Percentiles rank a stretch among this genome's conserved stretches.
These are phyloP conservation scores for Rhabdophis nuchalis DNA, from an alignment of 2,797 vertebrate species.

Conservation along the genomic window DNA sequence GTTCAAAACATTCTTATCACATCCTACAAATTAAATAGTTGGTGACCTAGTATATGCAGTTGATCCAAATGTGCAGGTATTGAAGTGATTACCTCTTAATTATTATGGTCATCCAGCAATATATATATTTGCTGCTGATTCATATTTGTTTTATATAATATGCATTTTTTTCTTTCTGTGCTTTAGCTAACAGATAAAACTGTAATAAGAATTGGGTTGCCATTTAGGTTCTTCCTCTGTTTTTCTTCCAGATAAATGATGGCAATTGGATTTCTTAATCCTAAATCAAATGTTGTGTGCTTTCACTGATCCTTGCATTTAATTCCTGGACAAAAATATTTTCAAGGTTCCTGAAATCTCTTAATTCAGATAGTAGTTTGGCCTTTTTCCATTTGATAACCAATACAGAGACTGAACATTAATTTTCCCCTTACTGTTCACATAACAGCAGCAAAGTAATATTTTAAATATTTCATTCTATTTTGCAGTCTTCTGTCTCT, in stretches of 20 bases:
- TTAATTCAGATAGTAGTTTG: background rate
- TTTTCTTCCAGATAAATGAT: background rate
- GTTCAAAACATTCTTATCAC: slow-evolving; percentile 11
- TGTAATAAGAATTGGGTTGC: slow-evolving; percentile 23
- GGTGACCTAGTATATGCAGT: slow-evolving; percentile 7
- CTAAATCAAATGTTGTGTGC: slow-evolving; percentile 13
- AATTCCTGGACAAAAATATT: slow-evolving; percentile 3
- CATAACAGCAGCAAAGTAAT: background rate
- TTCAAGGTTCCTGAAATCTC: slow-evolving; percentile 27
- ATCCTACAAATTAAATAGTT: background rate
- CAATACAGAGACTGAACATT: slow-evolving; percentile 8
- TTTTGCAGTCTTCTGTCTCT: slow-evolving; percentile 11
- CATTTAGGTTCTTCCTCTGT: background rate
- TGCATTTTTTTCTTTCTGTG: slow-evolving; percentile 26
- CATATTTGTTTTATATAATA: slow-evolving; percentile 42
- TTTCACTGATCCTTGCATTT: slow-evolving; percentile 16
- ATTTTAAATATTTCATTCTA: slow-evolving; percentile 2
- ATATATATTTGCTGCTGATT: slow-evolving; percentile 24
- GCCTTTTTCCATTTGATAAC: background rate
- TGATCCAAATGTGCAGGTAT: slow-evolving; percentile 25
- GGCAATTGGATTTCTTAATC: slow-evolving; percentile 7
- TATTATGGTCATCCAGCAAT: slow-evolving; percentile 5
- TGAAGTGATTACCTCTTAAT: slow-evolving; percentile 29
- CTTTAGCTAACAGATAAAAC: background rate
- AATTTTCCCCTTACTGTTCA: background rate